Percentiles rank a stretch among this genome's conserved stretches.
phyloP scores from a whole-genome alignment of 2,113 vertebrate species.

The Chaetodon auriga region DNA sequence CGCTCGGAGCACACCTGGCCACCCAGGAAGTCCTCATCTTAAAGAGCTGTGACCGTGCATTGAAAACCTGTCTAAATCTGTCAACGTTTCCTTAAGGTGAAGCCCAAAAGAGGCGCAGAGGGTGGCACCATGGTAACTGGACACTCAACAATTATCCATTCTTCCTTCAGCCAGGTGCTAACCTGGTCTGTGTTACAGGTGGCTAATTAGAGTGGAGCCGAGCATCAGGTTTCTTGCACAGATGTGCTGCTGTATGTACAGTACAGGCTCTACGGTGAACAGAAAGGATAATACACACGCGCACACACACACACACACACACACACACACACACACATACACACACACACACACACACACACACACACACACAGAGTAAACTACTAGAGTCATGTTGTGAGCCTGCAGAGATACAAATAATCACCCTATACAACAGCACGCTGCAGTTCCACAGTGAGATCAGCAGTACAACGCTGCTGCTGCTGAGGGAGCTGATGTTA shows the following conservation, averaged over 20 bases:
- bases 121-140: slow-evolving; percentile 64
- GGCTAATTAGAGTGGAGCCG: slow-evolving; percentile 70
- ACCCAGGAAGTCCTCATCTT: slow-evolving; percentile 56
- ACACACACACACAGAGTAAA: too few relatives aligned
- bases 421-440: neutral
- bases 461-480: neutral
- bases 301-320: neutral
- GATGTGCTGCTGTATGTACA: slow-evolving; percentile 51
- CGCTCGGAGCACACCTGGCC: slow-evolving; percentile 45
- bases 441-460: neutral
- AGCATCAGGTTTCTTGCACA: slow-evolving; percentile 68
- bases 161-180: slow-evolving; percentile 71
- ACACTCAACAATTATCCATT: slow-evolving; percentile 68
- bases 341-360: too few relatives aligned
- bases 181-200: slow-evolving; percentile 63
- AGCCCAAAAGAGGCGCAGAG: slow-evolving; percentile 43
- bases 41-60: slow-evolving; percentile 37
- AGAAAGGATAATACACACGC: neutral
- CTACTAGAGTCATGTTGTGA: slow-evolving; percentile 1
- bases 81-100: slow-evolving; percentile 47
- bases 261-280: slow-evolving; percentile 5
- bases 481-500: slow-evolving; percentile 42
- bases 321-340: neutral
- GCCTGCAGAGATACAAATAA: slow-evolving; percentile 31
- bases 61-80: slow-evolving; percentile 65